phyloP scores from a whole-genome alignment of 2,797 vertebrate species.

The Pogoniulus pusillus region DNA sequence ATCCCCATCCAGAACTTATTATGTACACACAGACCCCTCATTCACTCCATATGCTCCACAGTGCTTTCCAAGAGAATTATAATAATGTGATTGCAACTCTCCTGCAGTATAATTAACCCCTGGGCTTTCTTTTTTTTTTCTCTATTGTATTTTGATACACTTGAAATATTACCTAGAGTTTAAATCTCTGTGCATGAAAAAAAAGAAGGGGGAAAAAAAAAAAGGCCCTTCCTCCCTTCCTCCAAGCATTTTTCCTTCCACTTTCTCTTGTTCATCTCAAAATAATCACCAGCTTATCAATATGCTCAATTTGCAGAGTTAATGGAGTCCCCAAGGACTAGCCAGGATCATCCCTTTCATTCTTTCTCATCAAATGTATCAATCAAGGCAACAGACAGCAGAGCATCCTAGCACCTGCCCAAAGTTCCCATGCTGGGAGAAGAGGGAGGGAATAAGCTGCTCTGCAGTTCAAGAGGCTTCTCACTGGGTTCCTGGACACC shows the following conservation, averaged over 20 bases:
- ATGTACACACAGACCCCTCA: conserved; percentile 54
- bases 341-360: background rate
- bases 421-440: background rate
- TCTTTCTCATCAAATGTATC: conserved; percentile 60
- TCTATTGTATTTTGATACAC: conserved; percentile 48
- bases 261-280: conserved; percentile 22
- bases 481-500: conserved; percentile 6
- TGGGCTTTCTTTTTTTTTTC: background rate
- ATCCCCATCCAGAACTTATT: conserved; percentile 64
- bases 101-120: conserved; percentile 31
- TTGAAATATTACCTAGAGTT: conserved; percentile 62
- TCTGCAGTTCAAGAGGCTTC: conserved; percentile 16
- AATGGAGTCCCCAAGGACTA: conserved; percentile 41
- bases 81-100: conserved; percentile 27
- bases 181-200: conserved; percentile 12
- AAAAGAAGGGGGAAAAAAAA: background rate
- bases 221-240: background rate
- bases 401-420: conserved; percentile 8
- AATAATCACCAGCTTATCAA: conserved; percentile 32
- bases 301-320: conserved; percentile 27
- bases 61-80: conserved; percentile 59
- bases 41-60: conserved; percentile 49
- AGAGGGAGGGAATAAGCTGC: background rate
- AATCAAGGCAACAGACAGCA: conserved; percentile 26
- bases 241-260: conserved; percentile 10